Conservation (phyloP, 1,140 invertebrate genomes). For the Hylaeus anthracinus region DNA sequence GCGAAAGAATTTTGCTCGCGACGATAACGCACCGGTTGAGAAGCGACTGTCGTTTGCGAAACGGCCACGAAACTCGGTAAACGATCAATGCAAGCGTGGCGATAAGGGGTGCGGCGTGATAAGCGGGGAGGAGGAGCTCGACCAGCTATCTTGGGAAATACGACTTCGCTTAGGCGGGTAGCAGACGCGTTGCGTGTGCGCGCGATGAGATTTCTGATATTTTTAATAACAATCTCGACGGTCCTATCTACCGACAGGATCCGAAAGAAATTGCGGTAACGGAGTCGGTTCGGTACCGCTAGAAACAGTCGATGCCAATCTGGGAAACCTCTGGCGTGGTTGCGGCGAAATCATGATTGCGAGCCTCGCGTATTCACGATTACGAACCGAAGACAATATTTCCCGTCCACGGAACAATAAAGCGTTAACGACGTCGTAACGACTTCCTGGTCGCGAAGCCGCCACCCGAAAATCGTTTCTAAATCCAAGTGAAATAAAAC, state of each 20-base stretch:
- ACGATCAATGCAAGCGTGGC: slow-evolving; percentile 30
- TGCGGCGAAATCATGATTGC: slow-evolving; percentile 41
- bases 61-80: slow-evolving; percentile 9
- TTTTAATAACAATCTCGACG: slow-evolving; percentile 67
- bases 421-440: neutral
- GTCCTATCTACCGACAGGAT: slow-evolving; percentile 42
- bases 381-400: slow-evolving; percentile 27
- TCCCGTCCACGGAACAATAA: slow-evolving; percentile 26
- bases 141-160: neutral
- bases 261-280: slow-evolving; percentile 65
- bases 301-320: slow-evolving; percentile 61
- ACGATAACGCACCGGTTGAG: neutral
- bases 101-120: slow-evolving; percentile 34
- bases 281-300: slow-evolving; percentile 68
- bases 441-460: neutral
- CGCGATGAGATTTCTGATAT: slow-evolving; percentile 66
- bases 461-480: neutral
- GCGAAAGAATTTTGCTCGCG: neutral
- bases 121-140: slow-evolving; percentile 4
- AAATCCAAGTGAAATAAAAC: neutral
- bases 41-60: slow-evolving; percentile 7
- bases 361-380: slow-evolving; percentile 19
- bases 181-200: slow-evolving; percentile 49
- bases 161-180: neutral
- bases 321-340: slow-evolving; percentile 51